Evolutionary conservation across 2,888 invertebrate genomes (phyloP).

Genomic region (Campoplex nolae): DNA sequence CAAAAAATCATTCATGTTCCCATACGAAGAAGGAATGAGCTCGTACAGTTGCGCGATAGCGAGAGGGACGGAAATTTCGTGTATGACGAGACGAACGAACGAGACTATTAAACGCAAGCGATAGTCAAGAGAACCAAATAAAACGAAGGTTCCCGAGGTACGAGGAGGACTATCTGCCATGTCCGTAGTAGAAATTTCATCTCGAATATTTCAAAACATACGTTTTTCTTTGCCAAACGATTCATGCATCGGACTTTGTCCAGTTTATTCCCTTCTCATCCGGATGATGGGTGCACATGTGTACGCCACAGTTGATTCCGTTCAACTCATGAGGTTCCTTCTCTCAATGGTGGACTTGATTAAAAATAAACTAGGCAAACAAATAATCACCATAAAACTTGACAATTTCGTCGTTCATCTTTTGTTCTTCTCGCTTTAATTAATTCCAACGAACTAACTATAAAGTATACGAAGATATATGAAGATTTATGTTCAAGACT

Average conservation of each 20-base stretch:
- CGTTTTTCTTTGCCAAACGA: constrained; percentile 41
- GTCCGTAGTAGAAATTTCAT: constrained; percentile 38
- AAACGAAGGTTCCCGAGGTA: constrained; percentile 16
- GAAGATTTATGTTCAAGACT: background rate
- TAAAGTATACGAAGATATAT: background rate
- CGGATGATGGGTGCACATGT: constrained; percentile 24
- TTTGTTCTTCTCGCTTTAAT: background rate
- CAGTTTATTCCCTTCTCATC: constrained; percentile 11
- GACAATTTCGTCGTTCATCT: background rate
- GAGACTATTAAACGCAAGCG: constrained; percentile 27
- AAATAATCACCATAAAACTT: constrained; percentile 66
- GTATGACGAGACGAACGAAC: constrained; percentile 14
- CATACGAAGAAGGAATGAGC: background rate
- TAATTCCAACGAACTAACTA: background rate
- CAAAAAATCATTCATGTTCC: background rate
- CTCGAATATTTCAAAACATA: constrained; percentile 29
- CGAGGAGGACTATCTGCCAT: constrained; percentile 4
- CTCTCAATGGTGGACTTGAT: constrained; percentile 71
- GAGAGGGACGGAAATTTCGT: constrained; percentile 4
- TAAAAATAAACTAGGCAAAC: constrained; percentile 71
- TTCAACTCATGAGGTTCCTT: constrained; percentile 71
- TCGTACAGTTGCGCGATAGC: background rate
- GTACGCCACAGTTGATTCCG: constrained; percentile 68
- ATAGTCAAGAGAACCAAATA: constrained; percentile 36
- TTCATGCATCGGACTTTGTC: constrained; percentile 30